Evolutionary conservation across 2,888 invertebrate species (phyloP).

Genomic region (Celastrina argiolus): DNA sequence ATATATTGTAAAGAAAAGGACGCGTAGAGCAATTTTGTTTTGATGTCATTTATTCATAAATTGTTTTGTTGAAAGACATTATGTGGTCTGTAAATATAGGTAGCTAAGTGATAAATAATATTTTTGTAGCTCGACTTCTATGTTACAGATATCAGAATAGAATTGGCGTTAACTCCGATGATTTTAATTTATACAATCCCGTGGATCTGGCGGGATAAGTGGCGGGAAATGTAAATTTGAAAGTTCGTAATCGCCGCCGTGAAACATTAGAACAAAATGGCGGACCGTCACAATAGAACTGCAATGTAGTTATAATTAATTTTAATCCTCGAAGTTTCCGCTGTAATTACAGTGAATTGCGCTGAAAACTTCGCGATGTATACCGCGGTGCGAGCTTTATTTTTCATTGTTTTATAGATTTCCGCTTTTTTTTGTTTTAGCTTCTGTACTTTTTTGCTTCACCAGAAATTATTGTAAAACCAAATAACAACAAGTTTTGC

Average conservation of each 20-base stretch:
- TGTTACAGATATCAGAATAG: too few species aligned
- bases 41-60: too few species aligned
- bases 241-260: not conserved
- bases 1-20: too few species aligned
- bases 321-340: conserved; percentile 15
- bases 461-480: too few species aligned
- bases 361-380: not conserved
- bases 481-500: too few species aligned
- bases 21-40: too few species aligned
- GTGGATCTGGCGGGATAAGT: not conserved
- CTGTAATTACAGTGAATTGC: conserved; percentile 12
- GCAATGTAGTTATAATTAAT: conserved; percentile 17
- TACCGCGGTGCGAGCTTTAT: not conserved
- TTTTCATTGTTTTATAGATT: conserved; percentile 1
- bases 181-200: too few species aligned
- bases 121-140: too few species aligned
- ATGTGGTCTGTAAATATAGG: too few species aligned
- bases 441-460: not conserved
- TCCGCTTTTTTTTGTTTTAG: not conserved
- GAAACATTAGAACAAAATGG: conserved; percentile 15
- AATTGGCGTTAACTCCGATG: too few species aligned
- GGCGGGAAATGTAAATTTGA: not conserved
- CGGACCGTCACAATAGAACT: conserved; percentile 14
- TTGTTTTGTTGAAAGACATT: too few species aligned
- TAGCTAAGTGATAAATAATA: too few species aligned